Evolutionary conservation across 2,113 vertebrate genomes (phyloP).

Genomic region (Zosterops japonicus): DNA sequence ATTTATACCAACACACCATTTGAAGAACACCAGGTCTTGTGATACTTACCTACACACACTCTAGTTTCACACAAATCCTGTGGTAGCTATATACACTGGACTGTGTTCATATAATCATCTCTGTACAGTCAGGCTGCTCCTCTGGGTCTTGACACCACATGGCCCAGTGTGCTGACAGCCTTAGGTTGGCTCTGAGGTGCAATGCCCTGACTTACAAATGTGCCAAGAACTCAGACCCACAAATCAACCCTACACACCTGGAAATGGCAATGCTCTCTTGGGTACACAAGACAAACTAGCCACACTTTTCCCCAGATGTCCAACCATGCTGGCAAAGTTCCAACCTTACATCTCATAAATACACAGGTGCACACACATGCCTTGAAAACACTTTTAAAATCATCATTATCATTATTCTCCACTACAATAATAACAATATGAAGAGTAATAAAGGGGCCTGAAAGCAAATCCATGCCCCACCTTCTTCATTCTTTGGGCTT

Average conservation of each 20-base stretch:
- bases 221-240: not conserved
- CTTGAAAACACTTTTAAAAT: not conserved
- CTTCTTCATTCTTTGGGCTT: not conserved
- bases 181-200: not conserved
- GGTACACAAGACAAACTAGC: not conserved
- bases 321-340: not conserved
- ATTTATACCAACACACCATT: not conserved
- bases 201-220: not conserved
- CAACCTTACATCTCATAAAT: not conserved
- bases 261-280: not conserved
- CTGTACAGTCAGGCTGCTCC: not conserved
- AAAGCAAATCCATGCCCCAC: not conserved
- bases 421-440: not conserved
- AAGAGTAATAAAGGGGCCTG: not conserved
- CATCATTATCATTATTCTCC: not conserved
- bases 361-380: not conserved
- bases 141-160: accelerated
- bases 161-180: not conserved
- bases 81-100: not conserved
- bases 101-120: not conserved
- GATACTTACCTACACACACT: not conserved
- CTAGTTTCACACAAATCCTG: not conserved
- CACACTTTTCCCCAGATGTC: accelerated
- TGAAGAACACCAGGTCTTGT: not conserved
- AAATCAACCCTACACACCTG: not conserved